Evolutionary conservation across 2,888 invertebrate species (phyloP).

Genomic region (Tenthredo mesomela): DNA sequence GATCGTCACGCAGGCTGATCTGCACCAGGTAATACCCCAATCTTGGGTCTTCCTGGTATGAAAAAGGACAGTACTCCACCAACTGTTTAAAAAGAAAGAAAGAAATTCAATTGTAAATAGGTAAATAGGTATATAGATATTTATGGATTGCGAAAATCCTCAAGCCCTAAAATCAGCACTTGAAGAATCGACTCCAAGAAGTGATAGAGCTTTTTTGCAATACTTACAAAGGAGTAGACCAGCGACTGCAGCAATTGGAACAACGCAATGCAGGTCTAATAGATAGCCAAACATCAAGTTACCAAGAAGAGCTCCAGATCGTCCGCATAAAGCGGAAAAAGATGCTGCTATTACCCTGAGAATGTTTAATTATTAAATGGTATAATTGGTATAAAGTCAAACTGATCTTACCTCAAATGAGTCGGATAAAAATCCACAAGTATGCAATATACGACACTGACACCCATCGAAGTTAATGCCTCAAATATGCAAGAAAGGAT

Average conservation of each 20-base stretch:
- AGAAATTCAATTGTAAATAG: background rate
- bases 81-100: slow-evolving; percentile 78
- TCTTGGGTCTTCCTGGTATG: slow-evolving; percentile 78
- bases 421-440: slow-evolving; percentile 90
- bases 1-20: background rate
- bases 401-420: slow-evolving; percentile 83
- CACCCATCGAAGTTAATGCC: slow-evolving; percentile 87
- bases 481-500: slow-evolving; percentile 89
- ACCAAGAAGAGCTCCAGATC: slow-evolving; percentile 87
- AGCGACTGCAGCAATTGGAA: slow-evolving; percentile 86
- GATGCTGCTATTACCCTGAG: slow-evolving; percentile 88
- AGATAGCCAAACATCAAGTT: slow-evolving; percentile 88
- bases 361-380: slow-evolving; percentile 53
- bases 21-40: background rate
- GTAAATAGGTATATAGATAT: no score
- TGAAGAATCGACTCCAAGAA: background rate
- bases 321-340: slow-evolving; percentile 86
- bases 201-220: background rate
- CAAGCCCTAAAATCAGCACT: background rate
- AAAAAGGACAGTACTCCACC: slow-evolving; percentile 86
- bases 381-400: slow-evolving; percentile 12
- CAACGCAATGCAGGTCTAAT: slow-evolving; percentile 87
- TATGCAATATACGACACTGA: slow-evolving; percentile 88
- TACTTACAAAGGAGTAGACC: slow-evolving; percentile 86
- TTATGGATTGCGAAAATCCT: background rate